Evolutionary conservation across 2,797 vertebrate species (phyloP).

Genomic region (Eutrigla gurnardus): DNA sequence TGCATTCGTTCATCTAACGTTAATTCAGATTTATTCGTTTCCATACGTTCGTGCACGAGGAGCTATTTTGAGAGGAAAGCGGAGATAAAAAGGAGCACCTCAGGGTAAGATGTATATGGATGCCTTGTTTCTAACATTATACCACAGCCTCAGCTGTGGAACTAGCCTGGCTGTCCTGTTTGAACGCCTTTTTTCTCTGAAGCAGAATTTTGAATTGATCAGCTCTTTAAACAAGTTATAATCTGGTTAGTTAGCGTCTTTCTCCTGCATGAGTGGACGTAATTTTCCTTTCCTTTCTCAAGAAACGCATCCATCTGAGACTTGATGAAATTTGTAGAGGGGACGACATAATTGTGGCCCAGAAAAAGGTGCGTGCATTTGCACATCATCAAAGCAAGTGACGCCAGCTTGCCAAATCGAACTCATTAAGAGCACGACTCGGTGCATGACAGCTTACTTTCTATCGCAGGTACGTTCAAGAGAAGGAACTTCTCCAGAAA

Average conservation of each 20-base stretch:
- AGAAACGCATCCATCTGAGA: constrained; percentile 12
- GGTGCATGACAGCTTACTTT: not conserved
- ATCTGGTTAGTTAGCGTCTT: constrained; percentile 1
- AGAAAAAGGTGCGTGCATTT: constrained; percentile 24
- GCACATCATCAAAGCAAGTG: constrained; percentile 3
- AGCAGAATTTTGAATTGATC: constrained; percentile 5
- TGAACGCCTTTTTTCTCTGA: constrained; percentile 17
- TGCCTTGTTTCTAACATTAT: constrained; percentile 16
- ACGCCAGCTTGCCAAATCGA: not conserved
- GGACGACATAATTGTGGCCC: constrained; percentile 4
- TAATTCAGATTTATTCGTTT: constrained; percentile 24
- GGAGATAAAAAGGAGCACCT: constrained; percentile 24
- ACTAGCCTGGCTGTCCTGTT: constrained; percentile 10
- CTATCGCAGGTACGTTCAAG: not conserved
- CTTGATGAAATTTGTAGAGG: not conserved
- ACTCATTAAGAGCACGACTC: constrained; percentile 11
- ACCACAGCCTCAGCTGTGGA: not conserved
- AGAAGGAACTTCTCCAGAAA: constrained; percentile 22
- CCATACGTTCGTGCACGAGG: constrained; percentile 4
- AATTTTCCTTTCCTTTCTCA: not conserved
- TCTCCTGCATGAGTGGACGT: constrained; percentile 1
- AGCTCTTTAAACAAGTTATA: constrained; percentile 10
- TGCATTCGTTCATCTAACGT: constrained; percentile 23
- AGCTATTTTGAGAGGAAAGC: constrained; percentile 43
- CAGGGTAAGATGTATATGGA: constrained; percentile 26